Evolutionary conservation across 2,113 vertebrate genomes (phyloP).

Genomic region (Oxygymnocypris stewartii): DNA sequence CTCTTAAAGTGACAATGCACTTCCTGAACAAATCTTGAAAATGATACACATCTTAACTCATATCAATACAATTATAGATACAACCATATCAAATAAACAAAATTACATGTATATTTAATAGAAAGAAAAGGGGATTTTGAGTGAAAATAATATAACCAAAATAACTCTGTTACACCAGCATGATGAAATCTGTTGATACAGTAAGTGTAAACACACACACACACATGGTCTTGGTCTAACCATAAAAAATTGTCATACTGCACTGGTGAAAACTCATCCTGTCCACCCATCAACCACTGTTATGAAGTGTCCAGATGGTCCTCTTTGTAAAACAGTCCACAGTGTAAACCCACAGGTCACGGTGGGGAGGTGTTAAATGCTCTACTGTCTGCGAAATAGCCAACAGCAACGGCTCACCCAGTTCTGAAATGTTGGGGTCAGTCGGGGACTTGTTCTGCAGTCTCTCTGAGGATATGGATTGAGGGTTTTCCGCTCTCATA

Average conservation of each 20-base stretch:
- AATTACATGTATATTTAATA: too few species aligned
- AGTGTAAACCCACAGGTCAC: conserved; percentile 2
- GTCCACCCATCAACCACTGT: neutral
- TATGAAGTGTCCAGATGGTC: neutral
- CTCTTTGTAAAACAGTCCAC: neutral
- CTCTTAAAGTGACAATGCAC: too few species aligned
- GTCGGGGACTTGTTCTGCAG: conserved; percentile 33
- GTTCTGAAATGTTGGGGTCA: conserved; percentile 33
- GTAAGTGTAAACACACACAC: conserved; percentile 18
- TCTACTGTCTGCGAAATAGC: neutral
- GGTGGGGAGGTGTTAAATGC: neutral
- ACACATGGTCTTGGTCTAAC: neutral
- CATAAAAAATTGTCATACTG: neutral
- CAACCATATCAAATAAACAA: too few species aligned
- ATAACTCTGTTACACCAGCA: too few species aligned
- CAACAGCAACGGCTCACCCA: neutral
- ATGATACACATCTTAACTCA: too few species aligned
- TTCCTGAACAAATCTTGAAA: too few species aligned
- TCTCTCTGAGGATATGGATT: conserved; percentile 48
- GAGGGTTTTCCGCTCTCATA: conserved; percentile 19
- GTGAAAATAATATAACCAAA: too few species aligned
- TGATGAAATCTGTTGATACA: conserved; percentile 22
- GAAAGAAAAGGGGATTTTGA: too few species aligned
- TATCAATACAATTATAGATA: too few species aligned
- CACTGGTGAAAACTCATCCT: neutral